Evolutionary conservation across 2,888 invertebrate species (phyloP).

Genomic region (Priocnemis perturbator): DNA sequence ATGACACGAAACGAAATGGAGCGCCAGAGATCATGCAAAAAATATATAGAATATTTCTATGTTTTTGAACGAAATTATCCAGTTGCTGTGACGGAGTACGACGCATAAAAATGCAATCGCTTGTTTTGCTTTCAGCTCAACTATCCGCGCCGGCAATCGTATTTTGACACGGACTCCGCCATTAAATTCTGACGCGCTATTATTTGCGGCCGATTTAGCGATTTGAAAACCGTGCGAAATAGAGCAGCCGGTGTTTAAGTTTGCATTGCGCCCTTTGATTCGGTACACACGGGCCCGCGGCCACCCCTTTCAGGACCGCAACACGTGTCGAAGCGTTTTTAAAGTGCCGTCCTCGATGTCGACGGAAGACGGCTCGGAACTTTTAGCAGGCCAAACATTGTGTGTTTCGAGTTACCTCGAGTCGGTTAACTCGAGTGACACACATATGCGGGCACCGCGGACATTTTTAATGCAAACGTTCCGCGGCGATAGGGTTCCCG

Average conservation of each 20-base stretch:
- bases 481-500: slow-evolving; percentile 36
- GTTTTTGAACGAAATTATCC: too few species aligned
- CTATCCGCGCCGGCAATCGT: too few species aligned
- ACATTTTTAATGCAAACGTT: slow-evolving; percentile 53
- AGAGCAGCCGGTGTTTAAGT: slow-evolving; percentile 57
- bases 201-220: slow-evolving; percentile 36
- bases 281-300: slow-evolving; percentile 34
- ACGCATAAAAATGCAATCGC: too few species aligned
- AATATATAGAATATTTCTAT: too few species aligned
- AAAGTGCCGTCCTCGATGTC: too few species aligned
- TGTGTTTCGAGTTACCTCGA: slow-evolving; percentile 63
- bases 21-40: too few species aligned
- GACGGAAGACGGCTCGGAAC: slow-evolving; percentile 42
- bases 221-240: slow-evolving; percentile 55
- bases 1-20: too few species aligned
- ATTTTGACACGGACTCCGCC: too few species aligned
- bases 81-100: too few species aligned
- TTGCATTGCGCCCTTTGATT: slow-evolving; percentile 52
- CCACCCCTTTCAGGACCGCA: slow-evolving; percentile 45
- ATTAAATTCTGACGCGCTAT: neutral
- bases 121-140: too few species aligned
- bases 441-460: slow-evolving; percentile 50
- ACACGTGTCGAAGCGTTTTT: slow-evolving; percentile 30
- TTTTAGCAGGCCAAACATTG: slow-evolving; percentile 70
- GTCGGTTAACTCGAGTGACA: slow-evolving; percentile 8